A percentile compares a stretch with the other conserved stretches of the same genome.
Evolutionary conservation across 2,113 vertebrate genomes (phyloP).

Genomic region (Halcyon malimbica): DNA sequence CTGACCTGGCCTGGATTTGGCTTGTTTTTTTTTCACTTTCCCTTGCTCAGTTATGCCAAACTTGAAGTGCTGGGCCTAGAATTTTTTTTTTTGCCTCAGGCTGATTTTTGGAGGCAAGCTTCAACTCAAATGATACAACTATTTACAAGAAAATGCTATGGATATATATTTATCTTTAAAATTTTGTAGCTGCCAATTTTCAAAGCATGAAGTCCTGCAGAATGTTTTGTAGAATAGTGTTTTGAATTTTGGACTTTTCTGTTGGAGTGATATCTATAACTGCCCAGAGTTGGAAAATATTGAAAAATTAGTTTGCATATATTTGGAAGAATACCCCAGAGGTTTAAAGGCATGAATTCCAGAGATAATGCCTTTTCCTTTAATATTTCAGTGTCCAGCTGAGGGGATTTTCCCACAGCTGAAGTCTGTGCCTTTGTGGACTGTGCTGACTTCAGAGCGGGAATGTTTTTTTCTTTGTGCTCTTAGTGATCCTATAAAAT

Average conservation of each 20-base stretch:
- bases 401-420: neutral
- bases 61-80: neutral
- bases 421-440: neutral
- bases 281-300: neutral
- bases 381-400: neutral
- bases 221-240: neutral
- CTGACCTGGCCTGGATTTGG: neutral
- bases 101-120: neutral
- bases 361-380: neutral
- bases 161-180: neutral
- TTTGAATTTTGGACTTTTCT: neutral
- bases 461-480: neutral
- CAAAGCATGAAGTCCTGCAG: neutral
- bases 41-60: neutral
- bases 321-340: neutral
- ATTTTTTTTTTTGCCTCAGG: neutral
- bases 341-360: neutral
- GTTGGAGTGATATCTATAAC: neutral
- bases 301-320: neutral
- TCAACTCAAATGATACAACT: neutral
- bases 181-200: neutral
- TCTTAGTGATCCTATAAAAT: neutral
- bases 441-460: neutral
- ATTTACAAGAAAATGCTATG: neutral
- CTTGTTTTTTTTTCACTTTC: too few relatives aligned